These are phyloP conservation scores for Hylyphantes graminicola DNA, from an alignment of 1,140 invertebrate genomes.

Conservation along the genomic window DNA sequence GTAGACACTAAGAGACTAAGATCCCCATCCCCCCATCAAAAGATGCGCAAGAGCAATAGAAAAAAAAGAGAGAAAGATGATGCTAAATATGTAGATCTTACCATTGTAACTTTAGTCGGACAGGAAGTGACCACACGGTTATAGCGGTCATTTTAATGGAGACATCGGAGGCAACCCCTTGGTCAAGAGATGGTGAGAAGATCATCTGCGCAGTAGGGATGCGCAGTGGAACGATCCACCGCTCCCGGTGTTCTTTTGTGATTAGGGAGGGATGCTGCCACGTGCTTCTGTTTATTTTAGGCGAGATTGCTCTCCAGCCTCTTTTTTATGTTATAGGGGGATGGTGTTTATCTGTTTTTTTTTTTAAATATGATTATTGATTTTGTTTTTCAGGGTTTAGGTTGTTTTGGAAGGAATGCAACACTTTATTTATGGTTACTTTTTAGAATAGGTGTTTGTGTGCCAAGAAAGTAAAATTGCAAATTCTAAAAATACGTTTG, in stretches of 20 bases:
- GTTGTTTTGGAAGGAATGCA: no score
- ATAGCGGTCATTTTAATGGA: conserved; percentile 59
- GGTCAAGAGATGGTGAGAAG: conserved; percentile 4
- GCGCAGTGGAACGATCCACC: conserved; percentile 40
- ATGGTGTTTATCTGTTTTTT: no score
- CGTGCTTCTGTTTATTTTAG: no score
- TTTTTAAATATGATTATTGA: no score
- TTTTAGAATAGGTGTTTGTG: no score
- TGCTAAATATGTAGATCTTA: conserved; percentile 41
- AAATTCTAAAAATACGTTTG: no score
- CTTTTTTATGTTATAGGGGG: no score
- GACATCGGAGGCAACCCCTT: conserved; percentile 20
- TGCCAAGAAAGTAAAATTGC: no score
- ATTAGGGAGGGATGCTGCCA: not conserved
- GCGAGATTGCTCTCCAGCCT: no score
- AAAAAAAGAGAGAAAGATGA: conserved; percentile 21
- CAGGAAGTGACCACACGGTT: conserved; percentile 59
- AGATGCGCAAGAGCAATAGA: conserved; percentile 17
- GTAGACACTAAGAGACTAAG: conserved; percentile 9
- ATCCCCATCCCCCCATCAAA: not conserved
- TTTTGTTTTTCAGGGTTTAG: no score
- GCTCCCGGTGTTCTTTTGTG: conserved; percentile 8
- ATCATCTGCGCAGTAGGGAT: not conserved
- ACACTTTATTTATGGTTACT: no score
- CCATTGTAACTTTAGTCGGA: conserved; percentile 47